Evolutionary conservation across 2,113 vertebrate genomes (phyloP).

Genomic region (Gymnogyps californianus): DNA sequence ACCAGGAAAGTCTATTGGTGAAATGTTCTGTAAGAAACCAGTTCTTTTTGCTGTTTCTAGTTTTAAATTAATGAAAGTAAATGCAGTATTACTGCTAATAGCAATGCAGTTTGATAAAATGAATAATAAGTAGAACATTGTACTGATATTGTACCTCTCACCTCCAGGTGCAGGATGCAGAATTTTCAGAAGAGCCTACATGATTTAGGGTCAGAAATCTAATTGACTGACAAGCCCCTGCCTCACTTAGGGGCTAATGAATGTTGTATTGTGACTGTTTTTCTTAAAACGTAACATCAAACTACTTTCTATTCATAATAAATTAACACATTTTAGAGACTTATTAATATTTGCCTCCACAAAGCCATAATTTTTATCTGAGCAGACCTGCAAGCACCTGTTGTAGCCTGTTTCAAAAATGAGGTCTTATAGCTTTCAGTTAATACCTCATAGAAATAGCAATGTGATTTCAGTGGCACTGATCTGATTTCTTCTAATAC

Average conservation of each 20-base stretch:
- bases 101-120: constrained; percentile 7
- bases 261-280: constrained; percentile 68
- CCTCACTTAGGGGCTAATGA: constrained; percentile 59
- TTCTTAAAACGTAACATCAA: constrained; percentile 58
- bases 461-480: constrained; percentile 62
- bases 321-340: constrained; percentile 66
- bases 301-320: constrained; percentile 69
- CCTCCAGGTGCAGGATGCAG: constrained; percentile 57
- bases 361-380: constrained; percentile 60
- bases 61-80: background rate
- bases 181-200: constrained; percentile 41
- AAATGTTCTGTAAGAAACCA: background rate
- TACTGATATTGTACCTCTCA: constrained; percentile 55
- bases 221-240: constrained; percentile 65
- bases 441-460: constrained; percentile 63
- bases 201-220: constrained; percentile 47
- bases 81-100: background rate
- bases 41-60: background rate
- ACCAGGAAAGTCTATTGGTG: background rate
- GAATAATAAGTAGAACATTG: constrained; percentile 42
- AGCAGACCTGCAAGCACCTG: constrained; percentile 70
- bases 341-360: constrained; percentile 66
- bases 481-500: constrained; percentile 58
- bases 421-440: constrained; percentile 46
- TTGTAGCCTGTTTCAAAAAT: constrained; percentile 63